phyloP scores from a whole-genome alignment of 2,888 invertebrate genomes.

The Dolomedes plantarius region DNA sequence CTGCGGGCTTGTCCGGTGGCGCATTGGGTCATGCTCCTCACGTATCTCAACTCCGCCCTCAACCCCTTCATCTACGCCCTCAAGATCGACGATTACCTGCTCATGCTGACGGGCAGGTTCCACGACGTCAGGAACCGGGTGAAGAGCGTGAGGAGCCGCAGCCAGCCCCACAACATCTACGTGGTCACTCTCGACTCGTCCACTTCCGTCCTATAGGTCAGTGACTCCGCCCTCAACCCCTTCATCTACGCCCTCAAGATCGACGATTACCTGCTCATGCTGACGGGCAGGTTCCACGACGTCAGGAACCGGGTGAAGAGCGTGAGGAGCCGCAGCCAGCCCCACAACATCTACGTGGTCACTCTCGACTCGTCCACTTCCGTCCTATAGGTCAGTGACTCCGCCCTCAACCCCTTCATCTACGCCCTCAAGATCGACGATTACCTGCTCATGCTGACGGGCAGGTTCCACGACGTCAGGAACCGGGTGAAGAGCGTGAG shows the following conservation, averaged over 20 bases:
- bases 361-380: background rate
- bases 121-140: background rate
- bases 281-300: conserved; percentile 22
- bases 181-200: background rate
- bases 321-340: background rate
- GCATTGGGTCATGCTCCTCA: conserved; percentile 73
- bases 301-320: background rate
- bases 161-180: background rate
- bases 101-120: conserved; percentile 32
- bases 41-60: conserved; percentile 74
- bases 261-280: conserved; percentile 73
- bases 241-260: conserved; percentile 75
- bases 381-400: too few species aligned
- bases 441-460: conserved; percentile 64
- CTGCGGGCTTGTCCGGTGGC: conserved; percentile 63
- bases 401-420: conserved; percentile 75
- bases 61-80: conserved; percentile 75
- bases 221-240: conserved; percentile 75
- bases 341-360: background rate
- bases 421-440: conserved; percentile 75
- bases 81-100: conserved; percentile 74
- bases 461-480: conserved; percentile 11
- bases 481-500: background rate
- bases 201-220: too few species aligned
- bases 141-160: background rate